Evolutionary conservation across 2,888 invertebrate species (phyloP).

Genomic region (Diaperis boleti): DNA sequence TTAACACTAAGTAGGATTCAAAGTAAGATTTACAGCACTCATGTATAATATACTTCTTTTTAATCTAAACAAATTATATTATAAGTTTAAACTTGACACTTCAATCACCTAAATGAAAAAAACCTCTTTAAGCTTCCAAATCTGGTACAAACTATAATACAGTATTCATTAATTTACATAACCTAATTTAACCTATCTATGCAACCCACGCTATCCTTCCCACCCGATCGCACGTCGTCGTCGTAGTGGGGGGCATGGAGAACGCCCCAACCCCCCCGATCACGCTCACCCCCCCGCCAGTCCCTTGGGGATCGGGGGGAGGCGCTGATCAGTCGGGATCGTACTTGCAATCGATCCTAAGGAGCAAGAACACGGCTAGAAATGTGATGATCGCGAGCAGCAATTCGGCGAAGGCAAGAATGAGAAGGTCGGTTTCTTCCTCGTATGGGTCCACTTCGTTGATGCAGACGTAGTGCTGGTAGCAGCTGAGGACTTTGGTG

Average conservation of each 20-base stretch:
- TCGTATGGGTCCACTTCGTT: conserved; percentile 61
- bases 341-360: conserved; percentile 69
- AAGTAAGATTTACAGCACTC: too few relatives aligned
- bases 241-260: conserved; percentile 57
- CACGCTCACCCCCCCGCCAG: conserved; percentile 59
- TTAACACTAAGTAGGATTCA: too few relatives aligned
- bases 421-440: conserved; percentile 56
- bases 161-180: too few relatives aligned
- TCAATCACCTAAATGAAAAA: too few relatives aligned
- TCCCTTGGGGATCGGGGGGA: conserved; percentile 66
- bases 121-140: too few relatives aligned
- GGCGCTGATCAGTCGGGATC: conserved; percentile 64
- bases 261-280: conserved; percentile 57
- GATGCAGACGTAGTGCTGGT: conserved; percentile 46
- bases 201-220: conserved; percentile 73
- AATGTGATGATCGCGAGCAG: conserved; percentile 68
- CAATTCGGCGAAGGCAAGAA: conserved; percentile 69
- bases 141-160: too few relatives aligned
- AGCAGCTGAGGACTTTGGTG: conserved; percentile 66
- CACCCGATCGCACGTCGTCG: conserved; percentile 66
- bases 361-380: conserved; percentile 68
- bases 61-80: too few relatives aligned
- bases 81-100: too few relatives aligned
- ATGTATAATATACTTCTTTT: too few relatives aligned
- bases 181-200: conserved; percentile 54